phyloP scores from a whole-genome alignment of 1,140 invertebrate species.

The Drosophila busckii region DNA sequence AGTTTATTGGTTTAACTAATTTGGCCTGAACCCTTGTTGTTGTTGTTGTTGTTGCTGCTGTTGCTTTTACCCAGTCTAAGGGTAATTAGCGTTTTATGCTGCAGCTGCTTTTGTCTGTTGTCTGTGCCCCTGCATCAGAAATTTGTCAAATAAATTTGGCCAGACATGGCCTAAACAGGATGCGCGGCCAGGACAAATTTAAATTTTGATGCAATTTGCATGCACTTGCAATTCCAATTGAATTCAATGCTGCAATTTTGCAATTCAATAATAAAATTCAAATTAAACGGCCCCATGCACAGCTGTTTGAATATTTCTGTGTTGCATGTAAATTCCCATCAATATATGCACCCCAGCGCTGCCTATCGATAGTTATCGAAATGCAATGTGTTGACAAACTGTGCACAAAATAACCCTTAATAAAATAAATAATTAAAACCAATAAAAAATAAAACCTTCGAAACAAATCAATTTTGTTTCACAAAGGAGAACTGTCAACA shows the following conservation, averaged over 20 bases:
- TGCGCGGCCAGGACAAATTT: too few relatives aligned
- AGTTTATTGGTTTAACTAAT: constrained; percentile 78
- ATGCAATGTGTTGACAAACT: constrained; percentile 67
- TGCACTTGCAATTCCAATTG: constrained; percentile 75
- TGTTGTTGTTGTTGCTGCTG: background rate
- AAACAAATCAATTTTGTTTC: constrained; percentile 75
- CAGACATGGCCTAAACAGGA: too few relatives aligned
- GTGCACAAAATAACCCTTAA: constrained; percentile 37
- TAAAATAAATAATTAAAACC: background rate
- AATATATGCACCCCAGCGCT: constrained; percentile 41
- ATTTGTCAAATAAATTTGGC: constrained; percentile 66
- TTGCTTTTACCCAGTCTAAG: constrained; percentile 18
- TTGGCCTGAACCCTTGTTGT: constrained; percentile 14
- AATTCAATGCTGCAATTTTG: too few relatives aligned
- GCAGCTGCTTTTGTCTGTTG: constrained; percentile 40
- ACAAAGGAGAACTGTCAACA: constrained; percentile 72
- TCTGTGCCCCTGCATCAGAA: constrained; percentile 21
- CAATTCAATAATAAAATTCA: constrained; percentile 68
- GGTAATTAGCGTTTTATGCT: constrained; percentile 67
- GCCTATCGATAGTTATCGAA: constrained; percentile 46
- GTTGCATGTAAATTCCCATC: constrained; percentile 29
- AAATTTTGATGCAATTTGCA: constrained; percentile 41
- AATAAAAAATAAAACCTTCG: constrained; percentile 21
- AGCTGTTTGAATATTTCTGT: background rate
- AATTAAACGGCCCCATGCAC: constrained; percentile 59